Evolutionary conservation across 2,888 invertebrate genomes (phyloP).

Genomic region (Himalopsyche tibetana): DNA sequence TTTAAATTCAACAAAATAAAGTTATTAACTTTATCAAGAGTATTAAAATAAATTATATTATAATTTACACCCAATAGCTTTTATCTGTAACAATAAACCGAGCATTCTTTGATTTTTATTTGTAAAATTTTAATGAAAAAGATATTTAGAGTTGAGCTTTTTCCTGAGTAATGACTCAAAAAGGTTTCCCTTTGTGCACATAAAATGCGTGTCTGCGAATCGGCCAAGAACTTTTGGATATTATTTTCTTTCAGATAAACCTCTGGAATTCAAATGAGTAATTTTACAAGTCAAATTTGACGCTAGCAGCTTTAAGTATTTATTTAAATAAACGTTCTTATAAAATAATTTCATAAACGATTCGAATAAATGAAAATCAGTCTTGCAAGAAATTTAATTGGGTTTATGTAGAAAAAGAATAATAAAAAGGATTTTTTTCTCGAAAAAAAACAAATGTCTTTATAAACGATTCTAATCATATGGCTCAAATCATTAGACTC

Average conservation of each 20-base stretch:
- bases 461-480: too few relatives aligned
- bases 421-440: not conserved
- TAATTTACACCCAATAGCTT: too few relatives aligned
- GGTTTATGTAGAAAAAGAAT: not conserved
- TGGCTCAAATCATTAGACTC: too few relatives aligned
- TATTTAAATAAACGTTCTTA: not conserved
- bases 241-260: not conserved
- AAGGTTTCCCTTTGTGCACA: not conserved
- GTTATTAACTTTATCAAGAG: too few relatives aligned
- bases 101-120: not conserved
- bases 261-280: not conserved
- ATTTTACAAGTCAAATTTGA: conserved; percentile 10
- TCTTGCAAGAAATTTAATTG: not conserved
- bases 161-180: not conserved
- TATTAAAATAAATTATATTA: too few relatives aligned
- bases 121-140: not conserved
- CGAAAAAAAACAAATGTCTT: not conserved
- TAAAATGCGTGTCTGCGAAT: not conserved
- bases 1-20: too few relatives aligned
- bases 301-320: not conserved
- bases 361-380: not conserved
- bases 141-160: not conserved
- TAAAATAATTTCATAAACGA: not conserved
- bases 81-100: too few relatives aligned
- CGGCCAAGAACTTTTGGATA: not conserved